Conservation (phyloP, 2,113 vertebrate genomes). For the Pungitius pungitius region DNA sequence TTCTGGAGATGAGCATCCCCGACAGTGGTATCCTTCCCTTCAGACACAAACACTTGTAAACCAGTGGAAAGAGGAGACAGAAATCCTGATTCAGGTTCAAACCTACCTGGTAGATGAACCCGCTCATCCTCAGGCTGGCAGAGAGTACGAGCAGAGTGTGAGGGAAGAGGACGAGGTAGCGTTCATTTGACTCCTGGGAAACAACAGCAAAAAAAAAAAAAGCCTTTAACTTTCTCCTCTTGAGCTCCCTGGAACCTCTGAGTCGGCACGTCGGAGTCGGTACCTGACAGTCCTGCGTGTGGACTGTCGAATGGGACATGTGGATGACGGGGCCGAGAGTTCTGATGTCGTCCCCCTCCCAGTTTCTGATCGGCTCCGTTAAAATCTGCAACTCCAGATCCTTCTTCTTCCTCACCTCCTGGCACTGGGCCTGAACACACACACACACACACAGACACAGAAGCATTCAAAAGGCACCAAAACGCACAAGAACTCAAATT, state of each 20-base stretch:
- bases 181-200: slow-evolving; percentile 90
- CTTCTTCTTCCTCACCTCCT: slow-evolving; percentile 93
- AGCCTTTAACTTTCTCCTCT: neutral
- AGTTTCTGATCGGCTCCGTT: slow-evolving; percentile 91
- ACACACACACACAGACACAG: neutral
- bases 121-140: slow-evolving; percentile 95
- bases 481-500: neutral
- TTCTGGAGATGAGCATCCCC: slow-evolving; percentile 91
- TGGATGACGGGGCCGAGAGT: slow-evolving; percentile 89
- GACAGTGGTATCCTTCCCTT: slow-evolving; percentile 91
- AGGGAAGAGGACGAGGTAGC: slow-evolving; percentile 94
- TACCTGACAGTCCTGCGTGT: slow-evolving; percentile 91
- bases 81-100: neutral
- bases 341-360: slow-evolving; percentile 95
- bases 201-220: neutral
- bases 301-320: slow-evolving; percentile 92
- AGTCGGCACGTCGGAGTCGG: neutral
- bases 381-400: slow-evolving; percentile 95
- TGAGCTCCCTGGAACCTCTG: neutral
- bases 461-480: neutral
- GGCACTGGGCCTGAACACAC: slow-evolving; percentile 87
- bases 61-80: neutral
- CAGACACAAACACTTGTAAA: neutral
- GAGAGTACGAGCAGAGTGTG: slow-evolving; percentile 92
- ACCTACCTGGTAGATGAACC: slow-evolving; percentile 95